phyloP scores from a whole-genome alignment of 1,140 invertebrate genomes.

The Drosophila novamexicana region DNA sequence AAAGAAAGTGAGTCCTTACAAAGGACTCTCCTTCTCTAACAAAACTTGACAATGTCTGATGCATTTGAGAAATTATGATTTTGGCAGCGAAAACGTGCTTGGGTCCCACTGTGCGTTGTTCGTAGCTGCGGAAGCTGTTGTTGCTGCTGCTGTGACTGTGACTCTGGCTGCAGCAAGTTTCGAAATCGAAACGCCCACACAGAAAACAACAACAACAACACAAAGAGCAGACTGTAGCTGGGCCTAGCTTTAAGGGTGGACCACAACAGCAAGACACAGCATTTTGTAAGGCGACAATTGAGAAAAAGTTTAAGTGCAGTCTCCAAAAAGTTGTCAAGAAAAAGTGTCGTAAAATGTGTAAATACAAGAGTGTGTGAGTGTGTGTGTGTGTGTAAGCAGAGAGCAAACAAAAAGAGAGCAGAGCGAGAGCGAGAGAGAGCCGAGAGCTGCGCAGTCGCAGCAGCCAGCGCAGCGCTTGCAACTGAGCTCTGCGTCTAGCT shows the following conservation, averaged over 20 bases:
- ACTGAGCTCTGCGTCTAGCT: slow-evolving; percentile 16
- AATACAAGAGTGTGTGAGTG: slow-evolving; percentile 23
- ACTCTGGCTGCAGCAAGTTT: slow-evolving; percentile 44
- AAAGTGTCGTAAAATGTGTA: slow-evolving; percentile 47
- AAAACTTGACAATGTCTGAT: too few relatives aligned
- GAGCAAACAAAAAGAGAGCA: slow-evolving; percentile 28
- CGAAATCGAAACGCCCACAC: slow-evolving; percentile 66
- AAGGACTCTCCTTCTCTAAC: too few relatives aligned
- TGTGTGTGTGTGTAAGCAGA: slow-evolving; percentile 17
- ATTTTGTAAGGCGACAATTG: slow-evolving; percentile 5
- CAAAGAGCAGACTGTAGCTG: slow-evolving; percentile 3
- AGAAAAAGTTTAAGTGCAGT: slow-evolving; percentile 3
- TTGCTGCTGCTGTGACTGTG: slow-evolving; percentile 25
- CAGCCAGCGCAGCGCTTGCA: slow-evolving; percentile 49
- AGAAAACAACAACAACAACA: slow-evolving; percentile 28
- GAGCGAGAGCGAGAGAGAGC: slow-evolving; percentile 5
- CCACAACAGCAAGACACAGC: not conserved
- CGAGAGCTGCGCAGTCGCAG: slow-evolving; percentile 60
- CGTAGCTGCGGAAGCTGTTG: slow-evolving; percentile 38
- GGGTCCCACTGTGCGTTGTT: too few relatives aligned
- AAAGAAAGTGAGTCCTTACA: slow-evolving; percentile 18
- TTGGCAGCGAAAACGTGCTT: too few relatives aligned
- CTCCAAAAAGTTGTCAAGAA: slow-evolving; percentile 21
- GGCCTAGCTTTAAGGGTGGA: slow-evolving; percentile 13
- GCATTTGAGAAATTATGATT: too few relatives aligned